These are phyloP conservation scores for Oryzias melastigma DNA, from an alignment of 2,113 vertebrate species.

Conservation along the genomic window DNA sequence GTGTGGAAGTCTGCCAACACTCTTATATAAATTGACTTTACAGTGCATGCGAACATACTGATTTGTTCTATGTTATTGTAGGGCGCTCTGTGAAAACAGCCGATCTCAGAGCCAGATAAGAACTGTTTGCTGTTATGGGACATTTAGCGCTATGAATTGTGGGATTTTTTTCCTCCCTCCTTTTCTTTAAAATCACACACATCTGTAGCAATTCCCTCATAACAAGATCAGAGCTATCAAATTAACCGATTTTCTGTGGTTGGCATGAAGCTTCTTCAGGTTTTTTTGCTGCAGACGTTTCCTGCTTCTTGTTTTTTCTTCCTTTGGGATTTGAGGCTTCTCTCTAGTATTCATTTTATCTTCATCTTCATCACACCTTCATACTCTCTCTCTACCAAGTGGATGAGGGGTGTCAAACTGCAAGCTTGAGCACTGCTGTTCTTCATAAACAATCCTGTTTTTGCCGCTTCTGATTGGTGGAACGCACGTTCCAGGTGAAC, in stretches of 20 bases:
- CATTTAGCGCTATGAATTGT: conserved; percentile 21
- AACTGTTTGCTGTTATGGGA: conserved; percentile 12
- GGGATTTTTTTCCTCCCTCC: conserved; percentile 33
- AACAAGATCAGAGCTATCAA: background rate
- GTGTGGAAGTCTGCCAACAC: too few relatives aligned
- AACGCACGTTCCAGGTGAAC: too few relatives aligned
- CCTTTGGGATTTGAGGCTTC: too few relatives aligned
- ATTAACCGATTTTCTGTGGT: background rate
- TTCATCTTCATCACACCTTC: too few relatives aligned
- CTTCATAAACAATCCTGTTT: too few relatives aligned
- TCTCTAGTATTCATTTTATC: too few relatives aligned
- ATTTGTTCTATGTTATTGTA: conserved; percentile 6
- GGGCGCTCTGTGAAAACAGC: conserved; percentile 18
- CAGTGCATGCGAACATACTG: background rate
- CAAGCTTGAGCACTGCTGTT: too few relatives aligned
- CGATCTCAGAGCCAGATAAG: conserved; percentile 44
- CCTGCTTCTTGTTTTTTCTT: background rate
- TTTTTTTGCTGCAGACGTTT: background rate
- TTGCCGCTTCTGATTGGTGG: too few relatives aligned
- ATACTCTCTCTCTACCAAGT: too few relatives aligned
- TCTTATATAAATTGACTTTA: background rate
- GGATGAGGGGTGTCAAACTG: too few relatives aligned
- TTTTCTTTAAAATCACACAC: conserved; percentile 6
- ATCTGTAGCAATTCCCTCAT: background rate
- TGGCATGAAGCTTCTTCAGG: background rate